phyloP scores from a whole-genome alignment of 2,113 vertebrate genomes.

The Callionymus lyra region DNA sequence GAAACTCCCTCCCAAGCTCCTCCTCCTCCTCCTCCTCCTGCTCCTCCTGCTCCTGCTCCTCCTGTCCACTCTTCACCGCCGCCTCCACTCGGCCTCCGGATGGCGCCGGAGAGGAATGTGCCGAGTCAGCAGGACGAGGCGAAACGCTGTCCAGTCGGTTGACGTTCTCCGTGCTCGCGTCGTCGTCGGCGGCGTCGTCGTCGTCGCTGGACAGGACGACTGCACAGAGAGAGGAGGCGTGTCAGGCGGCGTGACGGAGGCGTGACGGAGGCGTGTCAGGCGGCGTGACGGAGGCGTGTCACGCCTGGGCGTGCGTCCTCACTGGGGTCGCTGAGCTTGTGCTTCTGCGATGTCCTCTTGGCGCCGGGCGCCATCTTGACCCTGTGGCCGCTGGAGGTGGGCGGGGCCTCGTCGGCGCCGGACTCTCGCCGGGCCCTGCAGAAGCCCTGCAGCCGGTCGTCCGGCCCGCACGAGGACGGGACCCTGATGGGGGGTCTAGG shows the following conservation, averaged over 20 bases:
- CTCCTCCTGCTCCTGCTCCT: constrained; percentile 68
- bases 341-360: constrained; percentile 63
- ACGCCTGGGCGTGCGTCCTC: constrained; percentile 59
- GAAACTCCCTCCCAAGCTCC: constrained; percentile 61
- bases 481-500: constrained; percentile 77
- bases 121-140: constrained; percentile 83
- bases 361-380: constrained; percentile 63
- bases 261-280: not conserved
- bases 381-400: constrained; percentile 53
- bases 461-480: constrained; percentile 64
- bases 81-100: constrained; percentile 86
- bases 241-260: not conserved
- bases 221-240: constrained; percentile 34
- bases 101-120: constrained; percentile 82
- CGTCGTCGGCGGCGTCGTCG: constrained; percentile 69
- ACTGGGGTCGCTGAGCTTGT: constrained; percentile 88
- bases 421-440: constrained; percentile 60
- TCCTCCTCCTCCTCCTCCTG: constrained; percentile 72
- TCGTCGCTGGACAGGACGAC: constrained; percentile 89
- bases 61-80: constrained; percentile 74
- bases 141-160: constrained; percentile 81
- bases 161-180: constrained; percentile 71
- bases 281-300: not conserved
- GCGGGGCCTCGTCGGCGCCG: constrained; percentile 67
- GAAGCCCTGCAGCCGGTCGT: constrained; percentile 70